Base-by-base conservation (phyloP, 2,888 invertebrate genomes). In the Pseudanteris insignis region DNA sequence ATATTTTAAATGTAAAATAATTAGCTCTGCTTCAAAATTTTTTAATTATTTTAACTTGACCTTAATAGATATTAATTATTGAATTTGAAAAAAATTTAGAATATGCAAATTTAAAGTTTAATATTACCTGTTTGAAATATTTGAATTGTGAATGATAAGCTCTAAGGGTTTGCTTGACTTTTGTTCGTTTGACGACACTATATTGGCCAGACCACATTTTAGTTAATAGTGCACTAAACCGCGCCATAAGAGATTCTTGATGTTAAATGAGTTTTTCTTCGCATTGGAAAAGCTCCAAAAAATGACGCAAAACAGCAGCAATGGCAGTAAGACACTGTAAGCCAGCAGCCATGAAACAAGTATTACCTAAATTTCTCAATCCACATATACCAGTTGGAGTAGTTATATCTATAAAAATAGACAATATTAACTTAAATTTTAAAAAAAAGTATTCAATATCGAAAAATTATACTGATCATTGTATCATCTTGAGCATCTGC, bases 101-200 rank as follows among this genome's bases (percentile, higher is more conserved):
- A n/a, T n/a, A n/a, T n/a, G n/a, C n/a, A n/a, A n/a, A n/a, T n/a
- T n/a, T n/a, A n/a, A n/a, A n/a, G n/a, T n/a, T n/a, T n/a, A n/a
- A n/a, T n/a, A n/a, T n/a, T n/a, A 86, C 86, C 82, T 86, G 86
- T 75, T 86, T 76, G 55, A 83, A 85, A 73, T 86, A 86, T 68
- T 84, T 84, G 70, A 87, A 87, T 73, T 87, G 86, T 1, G 84
- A 81, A 70, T 85, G 84, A 67, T 84, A 84, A 4, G 81, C 75
- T 1, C 85, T 86, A 34, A 87, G 79, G 1, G 83, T 82, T 55
- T 84, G 82, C 69, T 86, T 86, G 67, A 87, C 86, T 60, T 85
- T 84, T 7, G 78, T 75, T 0, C 86, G 85, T 61, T 82, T 81
- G 15, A 86, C 77, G 10, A 83, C 79, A 33, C 82, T 81, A 66